Base-by-base conservation (phyloP, 2,797 vertebrate species). In the Lepidocolaptes lacrymiger region DNA sequence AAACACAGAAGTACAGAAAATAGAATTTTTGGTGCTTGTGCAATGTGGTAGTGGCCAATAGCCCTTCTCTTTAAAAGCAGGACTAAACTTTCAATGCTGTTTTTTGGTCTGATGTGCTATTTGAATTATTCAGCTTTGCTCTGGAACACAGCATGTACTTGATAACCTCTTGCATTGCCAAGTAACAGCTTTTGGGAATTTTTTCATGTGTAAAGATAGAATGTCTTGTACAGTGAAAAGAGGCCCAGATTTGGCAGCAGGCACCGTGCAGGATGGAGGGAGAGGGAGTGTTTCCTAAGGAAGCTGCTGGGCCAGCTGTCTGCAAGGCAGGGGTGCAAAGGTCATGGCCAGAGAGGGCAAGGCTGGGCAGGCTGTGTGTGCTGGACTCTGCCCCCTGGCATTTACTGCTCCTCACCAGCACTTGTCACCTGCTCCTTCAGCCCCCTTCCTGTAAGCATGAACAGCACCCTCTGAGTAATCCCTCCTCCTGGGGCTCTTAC, bases 351-450 rank as follows among this genome's bases (percentile, higher is more conserved):
- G 8, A 87, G 75, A 21, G 68, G 89, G 69, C 44, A 6, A 74
- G 67, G 87, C 91, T 56, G 51, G 68, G 30, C 66, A 19, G 39
- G 58, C 14, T 8, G 23, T 74, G 21, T 59, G 72, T 22, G 24
- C 52, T 93, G 95, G 79, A 89, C 92, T 91, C 91, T 96, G 90
- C 86, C 71, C 93, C 1, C 3, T 13, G 7, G 44, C 49, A 49
- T 76, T 88, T 79, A 51, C 32, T 80, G 82, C 34, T 73, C 1
- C 4, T 58, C 73, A 73, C 51, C 46, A 36, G 51, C 41, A 26
- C 41, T 91, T 83, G 43, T 71, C 84, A 83, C 21, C 66, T 77
- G 72, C 28, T 81, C 0, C 0, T 81, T 52, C 54, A 54, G 37
- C 18, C 54, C 0, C 0, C 17, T 88, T 89, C 85, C 82, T 77